Conservation (phyloP, 1,140 invertebrate genomes). For the Zaprionus capensis region DNA sequence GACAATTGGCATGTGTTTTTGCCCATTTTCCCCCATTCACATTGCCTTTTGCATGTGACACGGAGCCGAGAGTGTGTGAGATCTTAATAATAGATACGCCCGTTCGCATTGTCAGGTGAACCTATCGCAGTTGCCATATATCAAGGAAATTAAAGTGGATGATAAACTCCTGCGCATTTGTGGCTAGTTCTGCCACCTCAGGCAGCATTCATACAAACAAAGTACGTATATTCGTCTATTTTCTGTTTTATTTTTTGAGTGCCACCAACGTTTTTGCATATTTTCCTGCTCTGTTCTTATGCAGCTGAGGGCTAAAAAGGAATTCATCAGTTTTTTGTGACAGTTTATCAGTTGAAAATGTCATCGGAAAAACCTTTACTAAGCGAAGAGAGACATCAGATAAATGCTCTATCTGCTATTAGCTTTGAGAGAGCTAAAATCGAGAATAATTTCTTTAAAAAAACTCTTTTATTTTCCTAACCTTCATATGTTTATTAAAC, state of each 20-base stretch:
- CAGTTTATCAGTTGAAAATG: conserved; percentile 71
- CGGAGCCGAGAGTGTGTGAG: conserved; percentile 57
- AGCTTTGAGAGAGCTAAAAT: not conserved
- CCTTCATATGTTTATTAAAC: not conserved
- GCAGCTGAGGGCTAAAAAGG: conserved; percentile 27
- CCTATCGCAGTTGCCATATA: conserved; percentile 68
- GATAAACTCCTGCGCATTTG: conserved; percentile 1
- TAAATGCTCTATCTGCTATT: not conserved
- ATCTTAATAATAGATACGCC: conserved; percentile 78
- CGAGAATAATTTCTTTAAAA: not conserved
- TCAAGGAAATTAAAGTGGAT: conserved; percentile 74
- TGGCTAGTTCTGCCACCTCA: conserved; percentile 13
- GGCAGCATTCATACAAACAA: conserved; percentile 21
- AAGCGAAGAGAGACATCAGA: not conserved
- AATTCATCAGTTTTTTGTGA: conserved; percentile 47
- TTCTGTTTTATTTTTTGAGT: not conserved
- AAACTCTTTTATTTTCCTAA: not conserved
- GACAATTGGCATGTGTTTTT: conserved; percentile 76
- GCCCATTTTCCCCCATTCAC: conserved; percentile 44
- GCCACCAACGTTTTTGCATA: conserved; percentile 29
- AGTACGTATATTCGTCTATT: conserved; percentile 6
- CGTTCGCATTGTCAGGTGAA: conserved; percentile 69
- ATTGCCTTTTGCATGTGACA: conserved; percentile 38
- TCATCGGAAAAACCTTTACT: conserved; percentile 13
- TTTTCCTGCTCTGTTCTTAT: not conserved